These are phyloP conservation scores for Tinamus guttatus DNA, from an alignment of 2,113 vertebrate genomes.

Conservation along the genomic window DNA sequence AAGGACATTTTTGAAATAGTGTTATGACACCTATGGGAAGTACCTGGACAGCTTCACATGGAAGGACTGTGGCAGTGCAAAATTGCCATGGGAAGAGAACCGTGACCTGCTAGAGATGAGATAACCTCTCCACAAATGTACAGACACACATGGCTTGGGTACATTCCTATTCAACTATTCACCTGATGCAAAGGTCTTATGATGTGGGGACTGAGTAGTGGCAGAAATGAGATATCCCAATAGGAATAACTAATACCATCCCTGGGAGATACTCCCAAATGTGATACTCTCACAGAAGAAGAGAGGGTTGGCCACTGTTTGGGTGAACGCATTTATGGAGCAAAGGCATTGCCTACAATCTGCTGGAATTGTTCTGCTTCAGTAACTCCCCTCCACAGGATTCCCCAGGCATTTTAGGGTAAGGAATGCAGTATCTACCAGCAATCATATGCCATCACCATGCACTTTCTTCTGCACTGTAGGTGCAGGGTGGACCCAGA, in stretches of 20 bases:
- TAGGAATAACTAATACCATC: no score
- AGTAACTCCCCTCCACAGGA: not conserved
- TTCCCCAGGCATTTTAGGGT: not conserved
- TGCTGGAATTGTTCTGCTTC: not conserved
- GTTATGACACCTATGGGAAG: not conserved
- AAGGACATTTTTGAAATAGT: not conserved
- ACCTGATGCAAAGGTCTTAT: not conserved
- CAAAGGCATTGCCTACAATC: not conserved
- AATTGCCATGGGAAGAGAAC: not conserved
- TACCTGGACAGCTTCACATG: not conserved
- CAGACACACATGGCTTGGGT: not conserved
- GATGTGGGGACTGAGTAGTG: not conserved
- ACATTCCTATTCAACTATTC: not conserved
- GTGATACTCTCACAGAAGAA: not conserved
- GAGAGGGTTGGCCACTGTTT: not conserved
- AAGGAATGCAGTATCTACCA: not conserved
- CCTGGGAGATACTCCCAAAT: not conserved
- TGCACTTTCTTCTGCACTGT: not conserved
- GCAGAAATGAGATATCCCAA: not conserved
- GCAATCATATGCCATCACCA: not conserved
- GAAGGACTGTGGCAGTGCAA: not conserved
- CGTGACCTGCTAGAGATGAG: not conserved
- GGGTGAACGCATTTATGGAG: not conserved
- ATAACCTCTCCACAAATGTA: not conserved
- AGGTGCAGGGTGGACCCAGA: not conserved